Evolutionary conservation across 2,797 vertebrate genomes (phyloP).

Genomic region (Sparidentex hasta): DNA sequence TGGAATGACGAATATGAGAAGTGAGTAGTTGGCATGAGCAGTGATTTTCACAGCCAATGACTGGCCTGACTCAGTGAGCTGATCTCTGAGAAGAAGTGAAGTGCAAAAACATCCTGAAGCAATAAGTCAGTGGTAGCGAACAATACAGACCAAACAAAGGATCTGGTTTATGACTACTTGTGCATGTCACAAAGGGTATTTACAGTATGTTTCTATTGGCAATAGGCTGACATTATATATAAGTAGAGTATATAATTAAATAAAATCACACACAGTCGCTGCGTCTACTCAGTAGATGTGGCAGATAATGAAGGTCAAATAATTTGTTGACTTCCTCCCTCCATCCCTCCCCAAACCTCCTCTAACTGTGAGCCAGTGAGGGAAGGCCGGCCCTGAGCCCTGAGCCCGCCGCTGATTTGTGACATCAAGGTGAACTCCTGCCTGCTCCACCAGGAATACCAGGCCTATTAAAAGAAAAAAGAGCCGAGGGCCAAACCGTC

Average conservation of each 20-base stretch:
- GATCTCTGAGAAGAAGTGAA: background rate
- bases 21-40: conserved; percentile 2
- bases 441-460: conserved; percentile 70
- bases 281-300: conserved; percentile 13
- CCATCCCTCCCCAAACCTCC: conserved; percentile 7
- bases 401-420: conserved; percentile 66
- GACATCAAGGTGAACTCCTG: conserved; percentile 82
- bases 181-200: background rate
- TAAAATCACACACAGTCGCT: conserved; percentile 17
- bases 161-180: background rate
- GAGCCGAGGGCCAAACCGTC: conserved; percentile 69
- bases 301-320: conserved; percentile 51
- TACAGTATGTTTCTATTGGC: background rate
- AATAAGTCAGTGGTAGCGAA: background rate
- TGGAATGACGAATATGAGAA: conserved; percentile 9
- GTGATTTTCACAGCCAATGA: conserved; percentile 4
- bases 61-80: conserved; percentile 4
- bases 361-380: conserved; percentile 46
- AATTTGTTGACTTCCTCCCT: conserved; percentile 34
- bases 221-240: background rate
- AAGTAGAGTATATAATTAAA: conserved; percentile 13
- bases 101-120: conserved; percentile 7
- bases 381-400: conserved; percentile 43
- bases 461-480: conserved; percentile 77
- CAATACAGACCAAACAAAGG: background rate